These are phyloP conservation scores for Acleris sparsana DNA, from an alignment of 2,888 invertebrate genomes.

Conservation along the genomic window DNA sequence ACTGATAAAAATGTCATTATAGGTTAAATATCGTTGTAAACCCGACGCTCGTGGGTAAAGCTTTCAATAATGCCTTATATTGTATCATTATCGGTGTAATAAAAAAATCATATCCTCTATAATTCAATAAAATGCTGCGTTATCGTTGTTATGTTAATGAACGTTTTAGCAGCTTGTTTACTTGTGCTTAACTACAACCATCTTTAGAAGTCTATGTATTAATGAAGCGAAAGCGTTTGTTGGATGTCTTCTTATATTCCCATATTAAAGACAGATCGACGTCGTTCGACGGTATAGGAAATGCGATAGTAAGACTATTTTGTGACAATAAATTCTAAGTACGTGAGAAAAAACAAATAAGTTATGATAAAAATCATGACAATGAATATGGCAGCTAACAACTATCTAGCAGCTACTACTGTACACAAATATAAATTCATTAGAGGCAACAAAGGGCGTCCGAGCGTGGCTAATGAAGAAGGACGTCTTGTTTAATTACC, in stretches of 20 bases:
- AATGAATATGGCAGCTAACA: slow-evolving; percentile 3
- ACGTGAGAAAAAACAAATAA: no score
- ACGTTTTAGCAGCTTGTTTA: background rate
- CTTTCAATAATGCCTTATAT: slow-evolving; percentile 13
- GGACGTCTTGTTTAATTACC: slow-evolving; percentile 78
- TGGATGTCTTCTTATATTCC: no score
- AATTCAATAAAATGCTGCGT: slow-evolving; percentile 9
- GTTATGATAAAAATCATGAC: background rate
- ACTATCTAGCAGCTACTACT: slow-evolving; percentile 41
- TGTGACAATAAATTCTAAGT: no score
- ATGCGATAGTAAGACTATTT: no score
- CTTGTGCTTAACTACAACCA: no score
- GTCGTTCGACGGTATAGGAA: no score
- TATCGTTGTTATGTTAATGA: background rate
- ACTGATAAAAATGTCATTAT: slow-evolving; percentile 25
- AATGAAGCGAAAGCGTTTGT: no score
- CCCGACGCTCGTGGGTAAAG: slow-evolving; percentile 15
- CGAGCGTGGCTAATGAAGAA: slow-evolving; percentile 73
- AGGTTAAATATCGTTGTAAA: slow-evolving; percentile 25
- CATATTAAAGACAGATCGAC: no score
- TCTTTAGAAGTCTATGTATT: no score
- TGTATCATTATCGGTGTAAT: slow-evolving; percentile 16
- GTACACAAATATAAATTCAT: slow-evolving; percentile 69
- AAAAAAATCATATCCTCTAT: background rate
- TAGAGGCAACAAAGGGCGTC: slow-evolving; percentile 68